These are phyloP conservation scores for Stictocephala bisonia DNA, from an alignment of 2,888 invertebrate species.

Conservation along the genomic window DNA sequence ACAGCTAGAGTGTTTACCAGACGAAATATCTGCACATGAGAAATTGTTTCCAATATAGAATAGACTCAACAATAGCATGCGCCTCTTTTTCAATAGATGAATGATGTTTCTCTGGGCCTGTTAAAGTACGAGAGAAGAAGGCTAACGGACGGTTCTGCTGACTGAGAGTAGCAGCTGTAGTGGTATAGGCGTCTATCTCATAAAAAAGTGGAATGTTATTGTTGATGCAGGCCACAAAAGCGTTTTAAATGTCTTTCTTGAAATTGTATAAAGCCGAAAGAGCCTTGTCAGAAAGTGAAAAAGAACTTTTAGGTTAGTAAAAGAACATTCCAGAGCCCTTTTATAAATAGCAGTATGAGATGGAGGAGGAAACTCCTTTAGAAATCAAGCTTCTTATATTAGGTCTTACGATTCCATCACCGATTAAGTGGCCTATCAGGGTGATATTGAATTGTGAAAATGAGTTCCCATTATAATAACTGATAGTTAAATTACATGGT, in stretches of 20 bases:
- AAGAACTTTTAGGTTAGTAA: background rate
- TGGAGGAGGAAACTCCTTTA: too few species aligned
- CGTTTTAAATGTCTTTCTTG: background rate
- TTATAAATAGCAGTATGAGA: too few species aligned
- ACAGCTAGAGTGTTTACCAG: slow-evolving; percentile 51
- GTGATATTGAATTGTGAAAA: background rate
- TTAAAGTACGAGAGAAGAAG: slow-evolving; percentile 47
- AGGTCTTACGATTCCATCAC: too few species aligned
- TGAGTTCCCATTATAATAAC: background rate
- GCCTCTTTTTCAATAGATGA: slow-evolving; percentile 55
- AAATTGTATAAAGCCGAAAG: background rate
- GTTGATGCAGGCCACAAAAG: background rate
- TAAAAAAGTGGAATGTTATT: background rate
- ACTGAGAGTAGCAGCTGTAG: slow-evolving; percentile 18
- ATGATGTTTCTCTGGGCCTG: slow-evolving; percentile 46
- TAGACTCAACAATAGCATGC: slow-evolving; percentile 52
- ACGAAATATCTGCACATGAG: slow-evolving; percentile 49
- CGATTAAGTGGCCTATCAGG: too few species aligned
- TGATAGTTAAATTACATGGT: too few species aligned
- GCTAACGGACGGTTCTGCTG: slow-evolving; percentile 37
- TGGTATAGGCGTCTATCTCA: slow-evolving; percentile 11
- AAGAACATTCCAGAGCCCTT: too few species aligned
- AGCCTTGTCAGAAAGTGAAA: background rate
- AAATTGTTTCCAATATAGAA: slow-evolving; percentile 52
- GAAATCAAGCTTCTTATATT: too few species aligned